Base-by-base conservation (phyloP, 2,888 invertebrate genomes). In the Holacanthella duospinosa region DNA sequence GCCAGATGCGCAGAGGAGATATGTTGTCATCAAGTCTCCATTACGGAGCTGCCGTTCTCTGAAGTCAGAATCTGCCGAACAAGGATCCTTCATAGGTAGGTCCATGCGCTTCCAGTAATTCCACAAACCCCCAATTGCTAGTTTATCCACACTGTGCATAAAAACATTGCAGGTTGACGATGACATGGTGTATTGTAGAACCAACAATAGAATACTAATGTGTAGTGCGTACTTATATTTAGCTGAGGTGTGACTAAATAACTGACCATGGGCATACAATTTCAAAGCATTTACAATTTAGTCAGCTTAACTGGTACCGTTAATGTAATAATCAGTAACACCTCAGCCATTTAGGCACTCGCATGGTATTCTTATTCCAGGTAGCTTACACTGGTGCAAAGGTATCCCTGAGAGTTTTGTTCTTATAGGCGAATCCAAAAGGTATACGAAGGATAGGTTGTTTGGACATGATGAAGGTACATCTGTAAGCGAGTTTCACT, bases 1-100 rank as follows among this genome's bases (percentile, higher is more conserved):
- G 0, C 91, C 91, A 0, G 81, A 79, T 1, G 83, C 78, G 75
- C 89, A 87, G 1, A 90, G 85, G 69, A 85, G 79, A 74, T 90
- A 92, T 0, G 91, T 91, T 81, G 89, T 86, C 72, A 83, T 76
- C 1, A 92, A 81, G 76, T 92, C 91, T 2, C 84, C 81, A 75
- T 89, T 88, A 67, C 85, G 78, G 6, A 92, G 78, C 74, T 86
- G 86, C 0, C 90, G 81, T 74, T 91, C 91, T 48, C 85, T 88
- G 63, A 87, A 87, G 70, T 86, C 87, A 69, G 91, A 78, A 77
- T 91, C 85, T 60, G 89, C 80, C 0, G 91, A 90, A 71, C 92
- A 92, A 55, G 90, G 87, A 75, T 85, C 84, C 0, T 87, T 86
- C 68, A 84, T 82, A 0, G 91, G 89, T 69, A 89, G 75, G 68